Conservation (phyloP, 2,797 vertebrate species). For the Remorina albescens region DNA sequence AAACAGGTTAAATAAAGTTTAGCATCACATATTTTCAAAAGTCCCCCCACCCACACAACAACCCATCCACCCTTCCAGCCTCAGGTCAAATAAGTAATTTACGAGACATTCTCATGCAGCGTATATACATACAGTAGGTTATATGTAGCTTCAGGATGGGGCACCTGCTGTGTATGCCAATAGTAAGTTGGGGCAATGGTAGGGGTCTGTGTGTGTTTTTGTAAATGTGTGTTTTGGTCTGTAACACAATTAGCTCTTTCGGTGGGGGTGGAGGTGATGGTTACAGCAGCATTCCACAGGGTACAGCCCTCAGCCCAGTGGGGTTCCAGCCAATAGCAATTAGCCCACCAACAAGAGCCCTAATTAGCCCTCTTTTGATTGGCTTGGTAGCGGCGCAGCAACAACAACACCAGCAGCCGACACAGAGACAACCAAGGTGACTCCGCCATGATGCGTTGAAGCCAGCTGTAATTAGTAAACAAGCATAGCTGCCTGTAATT, state of each 20-base stretch:
- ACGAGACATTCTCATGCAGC: slow-evolving; percentile 49
- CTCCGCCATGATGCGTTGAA: slow-evolving; percentile 41
- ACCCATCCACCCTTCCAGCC: neutral
- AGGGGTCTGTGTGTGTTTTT: slow-evolving; percentile 59
- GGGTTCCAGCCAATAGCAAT: slow-evolving; percentile 83
- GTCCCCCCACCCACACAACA: no score
- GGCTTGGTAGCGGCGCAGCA: slow-evolving; percentile 68
- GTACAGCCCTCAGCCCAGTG: slow-evolving; percentile 73
- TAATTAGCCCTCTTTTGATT: slow-evolving; percentile 86
- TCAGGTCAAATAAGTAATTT: slow-evolving; percentile 41
- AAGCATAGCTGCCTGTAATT: slow-evolving; percentile 63
- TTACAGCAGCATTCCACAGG: slow-evolving; percentile 66
- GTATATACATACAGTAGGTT: slow-evolving; percentile 70
- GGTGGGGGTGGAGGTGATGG: slow-evolving; percentile 44
- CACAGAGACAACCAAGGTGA: slow-evolving; percentile 62
- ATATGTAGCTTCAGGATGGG: slow-evolving; percentile 61
- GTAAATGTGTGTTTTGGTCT: slow-evolving; percentile 20
- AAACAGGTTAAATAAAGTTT: slow-evolving; percentile 20
- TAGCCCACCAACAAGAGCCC: slow-evolving; percentile 81
- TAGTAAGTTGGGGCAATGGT: slow-evolving; percentile 46
- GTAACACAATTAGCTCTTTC: slow-evolving; percentile 78
- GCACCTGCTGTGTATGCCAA: slow-evolving; percentile 65
- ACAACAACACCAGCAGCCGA: slow-evolving; percentile 59
- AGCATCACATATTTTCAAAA: slow-evolving; percentile 3
- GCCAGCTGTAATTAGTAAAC: slow-evolving; percentile 68